These are phyloP conservation scores for Ophiothrix spiculata DNA, from an alignment of 35 echinoderm and acorn worm species.

Conservation along the genomic window DNA sequence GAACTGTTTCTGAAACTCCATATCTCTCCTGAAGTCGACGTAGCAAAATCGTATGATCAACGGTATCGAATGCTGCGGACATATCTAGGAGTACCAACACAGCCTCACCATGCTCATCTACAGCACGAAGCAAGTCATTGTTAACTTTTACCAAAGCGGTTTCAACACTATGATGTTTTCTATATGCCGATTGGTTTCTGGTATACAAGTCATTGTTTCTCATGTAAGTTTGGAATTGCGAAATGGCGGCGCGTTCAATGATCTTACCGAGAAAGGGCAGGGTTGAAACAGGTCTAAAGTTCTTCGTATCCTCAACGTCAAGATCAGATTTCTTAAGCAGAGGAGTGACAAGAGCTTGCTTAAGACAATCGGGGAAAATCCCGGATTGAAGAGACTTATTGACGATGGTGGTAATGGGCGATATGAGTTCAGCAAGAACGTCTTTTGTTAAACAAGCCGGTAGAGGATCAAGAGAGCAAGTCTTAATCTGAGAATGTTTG, in stretches of 20 bases:
- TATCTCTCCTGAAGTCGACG: not conserved
- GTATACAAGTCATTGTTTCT: not conserved
- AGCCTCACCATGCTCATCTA: conserved; percentile 15
- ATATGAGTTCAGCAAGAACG: conserved; percentile 10
- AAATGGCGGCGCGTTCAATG: conserved; percentile 21
- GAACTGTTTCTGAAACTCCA: not conserved
- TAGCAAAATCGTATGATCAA: conserved; percentile 29
- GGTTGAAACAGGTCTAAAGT: conserved; percentile 19
- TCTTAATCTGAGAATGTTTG: conserved; percentile 20
- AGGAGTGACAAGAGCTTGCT: conserved; percentile 30
- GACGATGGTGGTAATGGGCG: conserved; percentile 42
- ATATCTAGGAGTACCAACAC: conserved; percentile 20
- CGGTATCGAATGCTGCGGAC: conserved; percentile 17
- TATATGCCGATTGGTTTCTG: conserved; percentile 25
- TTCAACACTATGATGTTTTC: conserved; percentile 21
- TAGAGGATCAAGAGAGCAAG: conserved; percentile 46
- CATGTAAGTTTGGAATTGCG: conserved; percentile 10
- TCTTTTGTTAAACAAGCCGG: conserved; percentile 30
- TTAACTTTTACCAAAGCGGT: conserved; percentile 18
- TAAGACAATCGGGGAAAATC: conserved; percentile 21
- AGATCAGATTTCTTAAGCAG: conserved; percentile 46
- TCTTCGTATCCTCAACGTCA: not conserved
- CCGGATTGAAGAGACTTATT: conserved; percentile 47
- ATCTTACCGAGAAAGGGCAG: conserved; percentile 17
- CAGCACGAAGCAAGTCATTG: conserved; percentile 20